Conservation (phyloP, 2,113 vertebrate species). For the Eurystomus gularis region DNA sequence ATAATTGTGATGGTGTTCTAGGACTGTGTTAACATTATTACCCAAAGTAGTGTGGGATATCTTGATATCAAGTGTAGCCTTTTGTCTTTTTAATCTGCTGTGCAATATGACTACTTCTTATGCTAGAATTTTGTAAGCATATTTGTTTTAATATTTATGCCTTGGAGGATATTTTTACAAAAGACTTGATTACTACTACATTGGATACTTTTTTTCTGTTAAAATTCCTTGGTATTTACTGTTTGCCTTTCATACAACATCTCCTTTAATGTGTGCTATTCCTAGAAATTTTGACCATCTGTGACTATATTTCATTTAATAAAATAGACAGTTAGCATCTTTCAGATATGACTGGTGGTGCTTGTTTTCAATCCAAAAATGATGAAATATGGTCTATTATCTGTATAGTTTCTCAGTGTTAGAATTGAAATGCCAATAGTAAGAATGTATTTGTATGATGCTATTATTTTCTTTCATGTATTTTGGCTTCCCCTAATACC, state of each 20-base stretch:
- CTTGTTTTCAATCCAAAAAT: background rate
- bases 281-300: background rate
- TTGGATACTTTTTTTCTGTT: background rate
- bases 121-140: background rate
- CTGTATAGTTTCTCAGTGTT: background rate
- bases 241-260: background rate
- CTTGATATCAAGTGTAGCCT: background rate
- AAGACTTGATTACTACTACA: background rate
- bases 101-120: background rate
- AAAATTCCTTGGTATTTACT: background rate
- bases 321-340: background rate
- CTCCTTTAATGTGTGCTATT: background rate
- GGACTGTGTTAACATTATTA: background rate
- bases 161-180: background rate
- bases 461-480: background rate
- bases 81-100: background rate
- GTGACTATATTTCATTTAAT: background rate
- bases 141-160: background rate
- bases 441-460: background rate
- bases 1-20: background rate
- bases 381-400: background rate
- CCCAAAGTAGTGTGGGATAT: background rate
- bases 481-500: background rate
- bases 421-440: background rate
- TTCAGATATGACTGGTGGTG: background rate